Conservation (phyloP, 2,113 vertebrate species). For the Microtus montanus region DNA sequence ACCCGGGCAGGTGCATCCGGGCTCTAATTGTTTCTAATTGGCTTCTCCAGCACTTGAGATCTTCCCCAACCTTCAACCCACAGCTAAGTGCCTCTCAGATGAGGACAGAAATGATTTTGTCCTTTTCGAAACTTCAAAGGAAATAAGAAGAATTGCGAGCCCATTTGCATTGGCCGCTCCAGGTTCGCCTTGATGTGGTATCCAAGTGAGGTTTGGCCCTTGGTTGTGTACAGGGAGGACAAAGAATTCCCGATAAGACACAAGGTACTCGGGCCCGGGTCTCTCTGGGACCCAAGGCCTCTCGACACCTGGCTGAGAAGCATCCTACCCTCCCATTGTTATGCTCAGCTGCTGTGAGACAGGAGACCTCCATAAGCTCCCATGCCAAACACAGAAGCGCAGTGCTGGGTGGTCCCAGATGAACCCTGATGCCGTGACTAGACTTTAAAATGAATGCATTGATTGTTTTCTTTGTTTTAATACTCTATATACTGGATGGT, state of each 20-base stretch:
- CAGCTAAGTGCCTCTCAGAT: constrained; percentile 62
- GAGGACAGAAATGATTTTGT: constrained; percentile 57
- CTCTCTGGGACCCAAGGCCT: not conserved
- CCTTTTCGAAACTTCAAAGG: constrained; percentile 71
- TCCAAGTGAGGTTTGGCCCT: not conserved
- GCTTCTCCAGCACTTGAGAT: constrained; percentile 11
- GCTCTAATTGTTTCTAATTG: constrained; percentile 53
- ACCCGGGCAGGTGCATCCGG: not conserved
- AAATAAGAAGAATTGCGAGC: constrained; percentile 48
- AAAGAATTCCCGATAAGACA: not conserved
- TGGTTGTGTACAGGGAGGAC: fast-evolving
- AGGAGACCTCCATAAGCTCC: not conserved
- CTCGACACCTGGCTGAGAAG: not conserved
- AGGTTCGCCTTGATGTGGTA: fast-evolving
- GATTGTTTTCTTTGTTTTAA: not conserved
- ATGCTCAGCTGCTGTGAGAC: fast-evolving
- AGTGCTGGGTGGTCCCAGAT: fast-evolving
- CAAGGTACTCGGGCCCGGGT: not conserved
- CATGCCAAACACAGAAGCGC: fast-evolving
- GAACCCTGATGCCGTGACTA: not conserved
- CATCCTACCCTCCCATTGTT: fast-evolving
- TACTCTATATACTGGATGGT: not conserved
- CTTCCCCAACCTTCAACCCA: not conserved
- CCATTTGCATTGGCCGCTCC: not conserved
- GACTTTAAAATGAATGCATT: not conserved